A percentile compares a stretch with the other conserved stretches of the same genome.
Conservation (phyloP, 2,113 vertebrate species). For the Heterotilapia buettikoferi region DNA sequence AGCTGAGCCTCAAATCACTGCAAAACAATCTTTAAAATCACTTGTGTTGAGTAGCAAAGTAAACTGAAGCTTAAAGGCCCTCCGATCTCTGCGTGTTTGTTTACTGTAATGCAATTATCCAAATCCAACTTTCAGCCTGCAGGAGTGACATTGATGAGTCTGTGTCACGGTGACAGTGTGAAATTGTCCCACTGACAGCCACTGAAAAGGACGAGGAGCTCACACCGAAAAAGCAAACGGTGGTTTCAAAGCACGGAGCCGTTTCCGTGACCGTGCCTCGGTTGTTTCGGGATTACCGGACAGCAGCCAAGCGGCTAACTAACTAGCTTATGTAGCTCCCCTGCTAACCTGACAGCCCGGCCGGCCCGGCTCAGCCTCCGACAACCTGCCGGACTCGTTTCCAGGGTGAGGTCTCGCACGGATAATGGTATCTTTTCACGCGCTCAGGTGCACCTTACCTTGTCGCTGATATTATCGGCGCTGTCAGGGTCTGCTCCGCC, state of each 20-base stretch:
- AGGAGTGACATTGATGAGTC: neutral
- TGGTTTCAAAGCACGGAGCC: neutral
- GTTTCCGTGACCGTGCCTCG: neutral
- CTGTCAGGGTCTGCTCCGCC: slow-evolving; percentile 64
- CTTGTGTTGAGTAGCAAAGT: neutral
- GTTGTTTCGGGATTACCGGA: slow-evolving; percentile 7
- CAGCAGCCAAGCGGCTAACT: slow-evolving; percentile 10
- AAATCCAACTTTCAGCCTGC: neutral
- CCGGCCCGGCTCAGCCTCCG: neutral
- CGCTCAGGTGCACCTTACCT: slow-evolving; percentile 37
- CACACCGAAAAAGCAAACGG: too few species aligned
- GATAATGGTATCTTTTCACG: neutral
- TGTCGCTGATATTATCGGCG: slow-evolving; percentile 71
- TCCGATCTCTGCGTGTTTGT: neutral
- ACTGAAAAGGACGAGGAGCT: neutral
- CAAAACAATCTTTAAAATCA: neutral
- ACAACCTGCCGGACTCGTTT: neutral
- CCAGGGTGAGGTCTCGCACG: neutral
- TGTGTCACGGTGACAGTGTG: neutral
- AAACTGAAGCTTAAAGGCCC: neutral
- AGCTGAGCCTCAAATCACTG: neutral
- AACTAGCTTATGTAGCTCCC: slow-evolving; percentile 10
- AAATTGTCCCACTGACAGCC: neutral
- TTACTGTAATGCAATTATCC: neutral
- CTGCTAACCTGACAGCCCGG: slow-evolving; percentile 1